Evolutionary conservation across 2,113 vertebrate genomes (phyloP).

Genomic region (Hepsetus odoe): DNA sequence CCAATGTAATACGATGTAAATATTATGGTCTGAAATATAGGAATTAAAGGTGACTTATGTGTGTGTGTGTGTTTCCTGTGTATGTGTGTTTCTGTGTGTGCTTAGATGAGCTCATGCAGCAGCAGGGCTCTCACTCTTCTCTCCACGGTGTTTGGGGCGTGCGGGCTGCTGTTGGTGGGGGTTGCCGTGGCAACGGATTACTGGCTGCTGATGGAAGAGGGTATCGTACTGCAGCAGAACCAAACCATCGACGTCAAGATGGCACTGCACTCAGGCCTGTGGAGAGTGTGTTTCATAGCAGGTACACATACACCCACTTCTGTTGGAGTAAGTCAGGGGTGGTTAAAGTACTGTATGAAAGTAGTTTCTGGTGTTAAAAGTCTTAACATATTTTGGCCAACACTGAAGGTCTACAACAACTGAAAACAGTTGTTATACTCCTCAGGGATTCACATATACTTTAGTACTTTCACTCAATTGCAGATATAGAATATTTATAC

Average conservation of each 20-base stretch:
- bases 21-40: too few species aligned
- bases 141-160: constrained; percentile 90
- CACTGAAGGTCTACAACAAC: too few species aligned
- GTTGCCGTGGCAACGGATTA: constrained; percentile 94
- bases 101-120: constrained; percentile 89
- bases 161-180: constrained; percentile 88
- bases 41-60: neutral
- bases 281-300: constrained; percentile 92
- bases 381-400: too few species aligned
- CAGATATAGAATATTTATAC: too few species aligned
- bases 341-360: too few species aligned
- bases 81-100: constrained; percentile 46
- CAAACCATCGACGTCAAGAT: constrained; percentile 93
- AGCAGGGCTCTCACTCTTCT: constrained; percentile 91
- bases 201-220: constrained; percentile 94
- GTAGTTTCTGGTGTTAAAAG: too few species aligned
- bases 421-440: too few species aligned
- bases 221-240: constrained; percentile 89
- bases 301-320: constrained; percentile 69
- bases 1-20: too few species aligned
- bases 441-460: too few species aligned
- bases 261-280: constrained; percentile 90
- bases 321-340: too few species aligned
- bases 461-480: too few species aligned
- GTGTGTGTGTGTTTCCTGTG: constrained; percentile 21